A percentile compares a stretch with the other conserved stretches of the same genome.
Conservation (phyloP, 2,888 invertebrate genomes). For the Lysandra bellargus region DNA sequence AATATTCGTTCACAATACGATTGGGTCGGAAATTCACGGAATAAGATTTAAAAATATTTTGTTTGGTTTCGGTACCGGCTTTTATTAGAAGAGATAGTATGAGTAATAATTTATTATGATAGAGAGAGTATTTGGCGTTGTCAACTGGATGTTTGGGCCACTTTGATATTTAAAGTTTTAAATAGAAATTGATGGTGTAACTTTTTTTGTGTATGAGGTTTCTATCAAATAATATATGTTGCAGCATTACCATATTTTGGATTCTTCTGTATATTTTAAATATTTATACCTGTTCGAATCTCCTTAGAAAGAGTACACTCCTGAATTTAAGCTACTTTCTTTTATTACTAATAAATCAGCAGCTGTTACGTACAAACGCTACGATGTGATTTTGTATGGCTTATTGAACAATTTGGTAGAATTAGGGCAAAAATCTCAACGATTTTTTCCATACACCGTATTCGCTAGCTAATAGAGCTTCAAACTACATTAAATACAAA, state of each 20-base stretch:
- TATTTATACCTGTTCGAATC: too few species aligned
- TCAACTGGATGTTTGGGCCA: neutral
- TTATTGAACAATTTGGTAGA: too few species aligned
- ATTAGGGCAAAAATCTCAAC: neutral
- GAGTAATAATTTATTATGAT: neutral
- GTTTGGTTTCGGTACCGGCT: neutral
- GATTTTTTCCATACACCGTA: neutral
- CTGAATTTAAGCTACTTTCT: too few species aligned
- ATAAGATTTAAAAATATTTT: neutral
- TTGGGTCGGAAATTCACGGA: neutral
- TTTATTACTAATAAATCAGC: too few species aligned
- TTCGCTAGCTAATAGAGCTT: neutral
- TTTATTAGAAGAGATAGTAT: neutral
- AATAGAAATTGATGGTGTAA: too few species aligned
- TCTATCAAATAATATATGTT: too few species aligned
- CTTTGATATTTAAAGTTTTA: neutral
- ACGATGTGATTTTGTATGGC: too few species aligned
- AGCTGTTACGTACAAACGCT: too few species aligned
- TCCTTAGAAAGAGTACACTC: too few species aligned
- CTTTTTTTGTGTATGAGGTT: too few species aligned
- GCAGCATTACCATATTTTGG: too few species aligned
- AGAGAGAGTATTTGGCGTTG: neutral
- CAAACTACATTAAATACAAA: constrained; percentile 2
- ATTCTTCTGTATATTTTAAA: too few species aligned
- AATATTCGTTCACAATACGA: neutral